These are phyloP conservation scores for Drosophila atroscutellata DNA, from an alignment of 2,888 invertebrate genomes.

Conservation along the genomic window DNA sequence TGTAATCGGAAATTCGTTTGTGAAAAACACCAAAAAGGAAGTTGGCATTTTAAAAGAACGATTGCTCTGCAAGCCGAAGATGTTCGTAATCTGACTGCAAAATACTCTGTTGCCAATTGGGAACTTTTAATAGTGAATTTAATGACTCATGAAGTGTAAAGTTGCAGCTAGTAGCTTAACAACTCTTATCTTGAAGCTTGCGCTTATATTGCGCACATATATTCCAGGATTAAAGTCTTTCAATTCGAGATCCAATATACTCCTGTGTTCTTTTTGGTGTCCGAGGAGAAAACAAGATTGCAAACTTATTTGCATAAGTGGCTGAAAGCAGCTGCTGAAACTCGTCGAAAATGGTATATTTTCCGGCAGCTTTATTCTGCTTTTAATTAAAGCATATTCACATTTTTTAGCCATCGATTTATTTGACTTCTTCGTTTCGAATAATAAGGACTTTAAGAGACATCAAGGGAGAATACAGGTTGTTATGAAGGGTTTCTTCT, in stretches of 20 bases:
- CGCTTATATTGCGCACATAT: not conserved
- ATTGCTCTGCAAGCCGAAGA: not conserved
- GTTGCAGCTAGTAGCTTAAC: not conserved
- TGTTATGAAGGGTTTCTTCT: not conserved
- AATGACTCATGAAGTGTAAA: not conserved
- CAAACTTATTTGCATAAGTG: conserved; percentile 74
- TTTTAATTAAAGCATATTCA: conserved; percentile 3
- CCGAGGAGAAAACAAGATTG: conserved; percentile 53
- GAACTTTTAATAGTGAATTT: not conserved
- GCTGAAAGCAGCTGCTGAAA: conserved; percentile 50
- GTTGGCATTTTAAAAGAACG: conserved; percentile 6
- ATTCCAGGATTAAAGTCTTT: not conserved
- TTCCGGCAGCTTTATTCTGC: not conserved
- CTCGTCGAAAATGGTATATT: not conserved
- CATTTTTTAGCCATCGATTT: not conserved
- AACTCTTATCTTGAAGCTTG: not conserved
- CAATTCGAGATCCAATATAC: not conserved
- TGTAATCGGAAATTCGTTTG: conserved; percentile 76
- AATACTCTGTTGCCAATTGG: not conserved
- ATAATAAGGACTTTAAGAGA: not conserved
- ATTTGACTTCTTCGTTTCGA: not conserved
- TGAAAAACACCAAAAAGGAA: conserved; percentile 24
- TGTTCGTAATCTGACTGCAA: not conserved
- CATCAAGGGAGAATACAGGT: not conserved
- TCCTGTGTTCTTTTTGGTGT: not conserved